These are phyloP conservation scores for Tragelaphus strepsiceros DNA, from an alignment of 2,113 vertebrate genomes.

Conservation along the genomic window DNA sequence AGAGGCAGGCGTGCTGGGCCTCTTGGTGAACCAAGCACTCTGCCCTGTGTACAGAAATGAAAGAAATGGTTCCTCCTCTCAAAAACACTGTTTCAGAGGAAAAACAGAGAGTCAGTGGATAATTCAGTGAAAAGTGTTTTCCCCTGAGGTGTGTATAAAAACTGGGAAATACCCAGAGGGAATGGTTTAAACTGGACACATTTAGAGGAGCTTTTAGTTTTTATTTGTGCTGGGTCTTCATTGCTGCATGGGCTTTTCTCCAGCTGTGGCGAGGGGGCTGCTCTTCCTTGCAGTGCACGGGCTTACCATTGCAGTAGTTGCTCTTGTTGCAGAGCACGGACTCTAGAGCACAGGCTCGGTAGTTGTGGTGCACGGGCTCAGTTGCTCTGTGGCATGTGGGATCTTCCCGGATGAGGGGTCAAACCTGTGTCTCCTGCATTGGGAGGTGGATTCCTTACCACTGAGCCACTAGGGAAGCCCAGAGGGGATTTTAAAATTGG, in stretches of 20 bases:
- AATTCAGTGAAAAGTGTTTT: neutral
- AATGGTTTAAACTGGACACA: neutral
- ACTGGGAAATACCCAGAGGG: neutral
- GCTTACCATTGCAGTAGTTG: neutral
- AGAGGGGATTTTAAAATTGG: neutral
- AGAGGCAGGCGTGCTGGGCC: neutral
- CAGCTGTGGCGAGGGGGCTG: neutral
- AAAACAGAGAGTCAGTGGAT: neutral
- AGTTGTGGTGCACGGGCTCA: neutral
- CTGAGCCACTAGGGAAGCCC: neutral
- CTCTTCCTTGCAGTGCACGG: neutral
- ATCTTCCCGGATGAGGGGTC: neutral
- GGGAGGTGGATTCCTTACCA: neutral
- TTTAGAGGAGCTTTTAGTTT: neutral
- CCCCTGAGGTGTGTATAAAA: neutral
- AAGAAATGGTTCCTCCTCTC: neutral
- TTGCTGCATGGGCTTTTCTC: neutral
- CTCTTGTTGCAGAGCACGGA: neutral
- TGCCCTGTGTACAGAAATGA: neutral
- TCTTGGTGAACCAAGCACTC: neutral
- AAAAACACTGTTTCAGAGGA: neutral
- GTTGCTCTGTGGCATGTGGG: neutral
- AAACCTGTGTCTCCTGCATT: neutral
- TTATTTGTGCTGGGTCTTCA: neutral
- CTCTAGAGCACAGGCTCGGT: neutral